A percentile compares a stretch with the other conserved stretches of the same genome.
phyloP scores from a whole-genome alignment of 2,113 vertebrate genomes.

The Galemys pyrenaicus region DNA sequence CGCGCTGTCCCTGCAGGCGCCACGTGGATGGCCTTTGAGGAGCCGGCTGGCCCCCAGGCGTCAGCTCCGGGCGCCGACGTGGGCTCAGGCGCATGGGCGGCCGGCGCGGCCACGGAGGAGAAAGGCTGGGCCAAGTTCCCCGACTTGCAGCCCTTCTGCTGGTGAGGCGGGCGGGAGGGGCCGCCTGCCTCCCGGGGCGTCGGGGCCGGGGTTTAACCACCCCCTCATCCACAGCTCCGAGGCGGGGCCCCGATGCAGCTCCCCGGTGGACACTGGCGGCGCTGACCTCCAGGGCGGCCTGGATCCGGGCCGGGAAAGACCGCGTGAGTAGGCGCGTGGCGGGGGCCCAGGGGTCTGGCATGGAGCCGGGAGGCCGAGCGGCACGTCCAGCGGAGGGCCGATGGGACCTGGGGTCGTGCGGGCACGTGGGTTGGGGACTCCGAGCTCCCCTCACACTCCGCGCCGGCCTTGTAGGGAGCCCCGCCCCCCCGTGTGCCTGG shows the following conservation, averaged over 20 bases:
- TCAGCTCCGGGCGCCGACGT: slow-evolving; percentile 75
- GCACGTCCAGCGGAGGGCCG: too few relatives aligned
- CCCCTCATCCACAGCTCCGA: slow-evolving; percentile 86
- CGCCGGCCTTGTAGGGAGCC: slow-evolving; percentile 68
- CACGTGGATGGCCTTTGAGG: slow-evolving; percentile 89
- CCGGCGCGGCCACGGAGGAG: slow-evolving; percentile 80
- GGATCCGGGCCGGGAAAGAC: slow-evolving; percentile 83
- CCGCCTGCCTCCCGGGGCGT: background rate
- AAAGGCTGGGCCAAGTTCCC: slow-evolving; percentile 95
- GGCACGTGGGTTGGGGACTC: too few relatives aligned
- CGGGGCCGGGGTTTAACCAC: background rate
- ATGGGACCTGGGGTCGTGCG: too few relatives aligned
- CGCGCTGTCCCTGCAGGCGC: slow-evolving; percentile 77
- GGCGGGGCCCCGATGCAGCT: slow-evolving; percentile 91
- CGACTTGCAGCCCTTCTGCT: slow-evolving; percentile 95
- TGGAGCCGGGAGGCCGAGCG: too few relatives aligned
- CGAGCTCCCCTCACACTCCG: too few relatives aligned
- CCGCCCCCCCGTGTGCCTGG: slow-evolving; percentile 84
- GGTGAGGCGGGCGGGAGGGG: slow-evolving; percentile 83
- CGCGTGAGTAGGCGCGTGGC: slow-evolving; percentile 51
- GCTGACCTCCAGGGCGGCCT: slow-evolving; percentile 68
- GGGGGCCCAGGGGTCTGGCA: too few relatives aligned
- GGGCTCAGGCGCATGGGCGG: slow-evolving; percentile 89
- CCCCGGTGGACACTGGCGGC: slow-evolving; percentile 87
- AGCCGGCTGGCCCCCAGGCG: slow-evolving; percentile 80